phyloP scores from a whole-genome alignment of 1,140 invertebrate genomes.

The Leptinotarsa lineolata region DNA sequence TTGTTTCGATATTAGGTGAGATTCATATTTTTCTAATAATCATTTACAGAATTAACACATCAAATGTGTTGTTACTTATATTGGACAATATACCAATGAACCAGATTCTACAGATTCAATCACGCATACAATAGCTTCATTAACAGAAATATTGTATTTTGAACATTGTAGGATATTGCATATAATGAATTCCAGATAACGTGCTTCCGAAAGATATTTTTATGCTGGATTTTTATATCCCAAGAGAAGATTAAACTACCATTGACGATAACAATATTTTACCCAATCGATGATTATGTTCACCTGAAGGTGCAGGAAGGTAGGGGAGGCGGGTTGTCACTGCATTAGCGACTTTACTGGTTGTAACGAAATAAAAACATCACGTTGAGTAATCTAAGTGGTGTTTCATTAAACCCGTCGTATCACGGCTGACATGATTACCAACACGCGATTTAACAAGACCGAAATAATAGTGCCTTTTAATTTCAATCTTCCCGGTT shows the following conservation, averaged over 20 bases:
- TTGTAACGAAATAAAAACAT: constrained; percentile 48
- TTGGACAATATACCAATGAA: too few relatives aligned
- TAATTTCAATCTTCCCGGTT: constrained; percentile 1
- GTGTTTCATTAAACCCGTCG: constrained; percentile 49
- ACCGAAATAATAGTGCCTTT: constrained; percentile 1
- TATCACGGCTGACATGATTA: constrained; percentile 48
- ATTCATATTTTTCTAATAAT: too few relatives aligned
- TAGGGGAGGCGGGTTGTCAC: not conserved
- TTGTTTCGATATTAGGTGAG: too few relatives aligned
- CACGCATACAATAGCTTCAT: too few relatives aligned
- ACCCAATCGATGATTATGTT: constrained; percentile 36
- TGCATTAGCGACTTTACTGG: constrained; percentile 44
- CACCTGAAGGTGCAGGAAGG: constrained; percentile 13
- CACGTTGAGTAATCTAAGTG: constrained; percentile 51
- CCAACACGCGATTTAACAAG: constrained; percentile 36
- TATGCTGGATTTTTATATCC: too few relatives aligned
- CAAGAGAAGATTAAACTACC: not conserved
- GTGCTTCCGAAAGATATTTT: too few relatives aligned
- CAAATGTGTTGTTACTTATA: too few relatives aligned
- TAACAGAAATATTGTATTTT: too few relatives aligned
- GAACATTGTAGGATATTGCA: too few relatives aligned
- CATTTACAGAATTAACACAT: too few relatives aligned
- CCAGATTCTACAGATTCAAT: too few relatives aligned
- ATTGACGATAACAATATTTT: not conserved
- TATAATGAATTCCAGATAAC: too few relatives aligned